These are phyloP conservation scores for Hirudo medicinalis DNA, from an alignment of 1,140 invertebrate genomes.

Conservation along the genomic window DNA sequence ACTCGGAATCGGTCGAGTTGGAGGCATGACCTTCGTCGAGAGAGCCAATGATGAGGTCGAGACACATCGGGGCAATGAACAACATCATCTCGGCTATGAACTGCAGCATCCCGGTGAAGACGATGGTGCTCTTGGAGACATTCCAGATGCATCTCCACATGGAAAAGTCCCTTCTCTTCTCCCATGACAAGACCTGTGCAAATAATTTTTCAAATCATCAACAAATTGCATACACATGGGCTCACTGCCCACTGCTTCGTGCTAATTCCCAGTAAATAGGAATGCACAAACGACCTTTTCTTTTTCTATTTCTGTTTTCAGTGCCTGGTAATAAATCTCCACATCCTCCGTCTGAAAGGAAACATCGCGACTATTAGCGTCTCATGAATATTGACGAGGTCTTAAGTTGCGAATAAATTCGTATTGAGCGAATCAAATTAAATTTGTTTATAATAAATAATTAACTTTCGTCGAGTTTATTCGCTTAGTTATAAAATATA, in stretches of 20 bases:
- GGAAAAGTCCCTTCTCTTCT: conserved; percentile 71
- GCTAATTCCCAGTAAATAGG: not conserved
- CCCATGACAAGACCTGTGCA: conserved; percentile 59
- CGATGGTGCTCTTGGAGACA: not conserved
- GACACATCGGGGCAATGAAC: not conserved
- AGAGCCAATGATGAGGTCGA: conserved; percentile 3
- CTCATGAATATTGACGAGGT: too few relatives aligned
- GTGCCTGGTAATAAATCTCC: not conserved
- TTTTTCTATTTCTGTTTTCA: not conserved
- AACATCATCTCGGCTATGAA: conserved; percentile 54
- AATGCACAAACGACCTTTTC: not conserved
- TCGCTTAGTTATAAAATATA: too few relatives aligned
- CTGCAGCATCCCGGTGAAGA: conserved; percentile 1
- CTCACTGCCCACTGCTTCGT: too few relatives aligned
- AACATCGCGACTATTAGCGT: too few relatives aligned
- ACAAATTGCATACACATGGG: too few relatives aligned
- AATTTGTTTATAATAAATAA: too few relatives aligned
- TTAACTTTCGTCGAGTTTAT: not conserved
- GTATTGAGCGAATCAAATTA: too few relatives aligned
- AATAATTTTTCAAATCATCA: not conserved
- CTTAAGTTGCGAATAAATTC: not conserved
- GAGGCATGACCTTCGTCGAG: not conserved
- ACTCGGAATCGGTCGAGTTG: not conserved
- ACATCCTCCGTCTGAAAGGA: not conserved
- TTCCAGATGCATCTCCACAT: conserved; percentile 42